phyloP scores from a whole-genome alignment of 2,113 vertebrate species.

The Lasiurus cinereus region DNA sequence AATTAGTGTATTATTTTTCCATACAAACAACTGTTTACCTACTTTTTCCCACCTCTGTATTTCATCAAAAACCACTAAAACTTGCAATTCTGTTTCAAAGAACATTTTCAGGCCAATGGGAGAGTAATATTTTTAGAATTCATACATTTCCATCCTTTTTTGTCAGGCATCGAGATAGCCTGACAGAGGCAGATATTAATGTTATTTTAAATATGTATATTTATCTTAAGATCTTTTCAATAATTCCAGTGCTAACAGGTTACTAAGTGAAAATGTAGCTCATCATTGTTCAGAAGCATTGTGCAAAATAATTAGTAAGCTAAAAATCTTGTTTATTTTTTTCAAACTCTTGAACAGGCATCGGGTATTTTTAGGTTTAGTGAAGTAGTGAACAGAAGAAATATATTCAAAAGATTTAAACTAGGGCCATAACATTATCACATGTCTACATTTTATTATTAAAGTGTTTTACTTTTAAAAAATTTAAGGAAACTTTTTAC shows the following conservation, averaged over 20 bases:
- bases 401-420: neutral
- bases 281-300: neutral
- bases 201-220: neutral
- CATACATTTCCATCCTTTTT: neutral
- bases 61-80: neutral
- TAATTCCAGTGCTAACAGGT: neutral
- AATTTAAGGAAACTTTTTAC: neutral
- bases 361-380: neutral
- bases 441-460: neutral
- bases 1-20: neutral
- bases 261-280: neutral
- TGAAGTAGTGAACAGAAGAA: neutral
- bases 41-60: neutral
- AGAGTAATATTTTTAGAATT: slow-evolving; percentile 17
- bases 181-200: neutral
- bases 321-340: neutral
- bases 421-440: neutral
- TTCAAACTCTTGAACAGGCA: neutral
- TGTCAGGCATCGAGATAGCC: neutral
- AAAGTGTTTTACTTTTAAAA: neutral
- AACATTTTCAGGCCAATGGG: neutral
- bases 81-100: neutral
- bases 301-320: neutral
- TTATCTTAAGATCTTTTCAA: slow-evolving; percentile 1
- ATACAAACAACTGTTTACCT: neutral